Evolutionary conservation across 2,113 vertebrate species (phyloP).

Genomic region (Hassar affinis): DNA sequence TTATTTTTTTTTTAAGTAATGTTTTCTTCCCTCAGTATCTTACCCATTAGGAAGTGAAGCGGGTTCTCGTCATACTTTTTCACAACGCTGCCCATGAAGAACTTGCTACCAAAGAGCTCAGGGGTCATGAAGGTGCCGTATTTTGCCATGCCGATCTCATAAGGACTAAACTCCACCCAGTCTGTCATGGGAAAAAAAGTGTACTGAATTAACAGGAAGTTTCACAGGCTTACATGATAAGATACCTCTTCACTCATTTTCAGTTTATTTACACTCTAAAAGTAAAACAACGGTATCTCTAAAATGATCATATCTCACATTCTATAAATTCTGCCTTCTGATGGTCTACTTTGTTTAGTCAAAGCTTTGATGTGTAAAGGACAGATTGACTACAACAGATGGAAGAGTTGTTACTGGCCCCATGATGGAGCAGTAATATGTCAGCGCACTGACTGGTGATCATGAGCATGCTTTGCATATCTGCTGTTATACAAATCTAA

Average conservation of each 20-base stretch:
- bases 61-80: constrained; percentile 93
- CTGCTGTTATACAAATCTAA: constrained; percentile 45
- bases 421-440: constrained; percentile 1
- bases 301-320: background rate
- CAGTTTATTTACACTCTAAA: background rate
- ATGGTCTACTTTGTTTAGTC: constrained; percentile 17
- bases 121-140: constrained; percentile 99
- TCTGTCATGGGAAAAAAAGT: constrained; percentile 70
- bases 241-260: background rate
- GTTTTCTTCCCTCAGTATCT: constrained; percentile 39
- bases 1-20: background rate
- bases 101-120: constrained; percentile 94
- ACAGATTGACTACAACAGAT: constrained; percentile 12
- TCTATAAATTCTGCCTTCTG: background rate
- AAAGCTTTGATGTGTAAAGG: constrained; percentile 9
- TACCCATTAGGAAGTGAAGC: constrained; percentile 97
- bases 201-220: background rate
- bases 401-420: constrained; percentile 6
- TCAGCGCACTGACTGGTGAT: constrained; percentile 1
- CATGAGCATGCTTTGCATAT: constrained; percentile 42
- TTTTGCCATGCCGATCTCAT: constrained; percentile 98
- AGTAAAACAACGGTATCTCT: background rate
- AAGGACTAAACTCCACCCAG: constrained; percentile 97
- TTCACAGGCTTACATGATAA: background rate
- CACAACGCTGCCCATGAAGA: constrained; percentile 95